Conservation (phyloP, 2,797 vertebrate species). For the Lagorchestes hirsutus region DNA sequence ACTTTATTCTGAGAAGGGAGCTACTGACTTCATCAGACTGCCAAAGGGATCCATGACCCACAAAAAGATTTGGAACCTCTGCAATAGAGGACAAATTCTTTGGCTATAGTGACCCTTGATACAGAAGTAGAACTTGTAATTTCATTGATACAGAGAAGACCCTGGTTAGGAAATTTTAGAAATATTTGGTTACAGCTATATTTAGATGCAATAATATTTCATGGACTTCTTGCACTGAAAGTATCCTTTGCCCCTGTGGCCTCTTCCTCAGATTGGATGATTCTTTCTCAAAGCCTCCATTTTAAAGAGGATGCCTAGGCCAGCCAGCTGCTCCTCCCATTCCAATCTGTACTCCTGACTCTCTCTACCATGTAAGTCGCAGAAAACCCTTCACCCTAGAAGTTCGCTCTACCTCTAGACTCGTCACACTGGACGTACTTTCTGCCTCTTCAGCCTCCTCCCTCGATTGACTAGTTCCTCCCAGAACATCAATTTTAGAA, state of each 20-base stretch:
- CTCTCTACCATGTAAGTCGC: not conserved
- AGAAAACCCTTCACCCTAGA: not conserved
- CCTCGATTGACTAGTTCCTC: not conserved
- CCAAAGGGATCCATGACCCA: not conserved
- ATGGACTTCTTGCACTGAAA: too few relatives aligned
- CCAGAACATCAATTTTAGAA: not conserved
- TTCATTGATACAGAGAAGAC: not conserved
- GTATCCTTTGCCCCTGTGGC: not conserved
- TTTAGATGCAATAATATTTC: not conserved
- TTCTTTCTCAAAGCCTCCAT: not conserved
- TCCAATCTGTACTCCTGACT: not conserved
- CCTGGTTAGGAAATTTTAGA: not conserved
- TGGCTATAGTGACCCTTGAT: not conserved
- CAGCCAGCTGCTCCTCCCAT: not conserved
- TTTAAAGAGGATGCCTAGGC: not conserved
- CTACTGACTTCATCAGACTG: not conserved
- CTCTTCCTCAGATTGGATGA: not conserved
- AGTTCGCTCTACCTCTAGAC: not conserved
- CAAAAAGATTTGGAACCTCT: not conserved
- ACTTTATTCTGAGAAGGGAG: not conserved
- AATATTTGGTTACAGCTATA: not conserved
- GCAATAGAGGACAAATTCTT: not conserved
- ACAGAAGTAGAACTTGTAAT: not conserved
- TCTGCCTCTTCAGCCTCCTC: not conserved
- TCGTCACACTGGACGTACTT: not conserved